phyloP scores from a whole-genome alignment of 2,888 invertebrate genomes.

The Phlogophora meticulosa region DNA sequence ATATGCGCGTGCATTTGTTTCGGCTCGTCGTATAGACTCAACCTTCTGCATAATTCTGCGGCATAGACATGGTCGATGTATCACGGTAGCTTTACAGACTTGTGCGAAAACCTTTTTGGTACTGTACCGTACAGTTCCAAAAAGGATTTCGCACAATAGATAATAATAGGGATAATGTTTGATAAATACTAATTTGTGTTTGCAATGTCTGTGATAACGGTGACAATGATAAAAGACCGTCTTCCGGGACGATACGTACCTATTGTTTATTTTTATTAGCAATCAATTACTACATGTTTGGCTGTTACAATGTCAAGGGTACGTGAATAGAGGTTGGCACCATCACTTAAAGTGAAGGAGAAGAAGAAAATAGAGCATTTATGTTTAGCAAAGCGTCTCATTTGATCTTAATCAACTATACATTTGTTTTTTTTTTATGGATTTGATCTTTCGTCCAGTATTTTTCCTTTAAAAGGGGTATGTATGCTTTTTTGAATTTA shows the following conservation, averaged over 20 bases:
- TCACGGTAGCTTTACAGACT: slow-evolving; percentile 15
- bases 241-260: slow-evolving; percentile 50
- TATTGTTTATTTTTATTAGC: slow-evolving; percentile 17
- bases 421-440: too few species aligned
- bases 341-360: too few species aligned
- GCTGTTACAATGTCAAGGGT: background rate
- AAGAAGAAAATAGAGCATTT: too few species aligned
- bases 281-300: slow-evolving; percentile 10
- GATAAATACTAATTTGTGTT: slow-evolving; percentile 48
- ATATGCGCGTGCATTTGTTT: too few species aligned
- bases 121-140: slow-evolving; percentile 49
- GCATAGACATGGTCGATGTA: slow-evolving; percentile 47
- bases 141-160: slow-evolving; percentile 57
- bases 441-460: too few species aligned
- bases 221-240: slow-evolving; percentile 29
- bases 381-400: too few species aligned
- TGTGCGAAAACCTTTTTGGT: too few species aligned
- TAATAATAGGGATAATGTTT: slow-evolving; percentile 41
- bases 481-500: too few species aligned
- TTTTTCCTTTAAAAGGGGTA: too few species aligned
- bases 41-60: slow-evolving; percentile 6
- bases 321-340: background rate
- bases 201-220: slow-evolving; percentile 21
- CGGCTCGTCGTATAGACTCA: background rate
- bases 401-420: too few species aligned